Conservation (phyloP, 2,797 vertebrate species). For the Tachyglossus aculeatus region DNA sequence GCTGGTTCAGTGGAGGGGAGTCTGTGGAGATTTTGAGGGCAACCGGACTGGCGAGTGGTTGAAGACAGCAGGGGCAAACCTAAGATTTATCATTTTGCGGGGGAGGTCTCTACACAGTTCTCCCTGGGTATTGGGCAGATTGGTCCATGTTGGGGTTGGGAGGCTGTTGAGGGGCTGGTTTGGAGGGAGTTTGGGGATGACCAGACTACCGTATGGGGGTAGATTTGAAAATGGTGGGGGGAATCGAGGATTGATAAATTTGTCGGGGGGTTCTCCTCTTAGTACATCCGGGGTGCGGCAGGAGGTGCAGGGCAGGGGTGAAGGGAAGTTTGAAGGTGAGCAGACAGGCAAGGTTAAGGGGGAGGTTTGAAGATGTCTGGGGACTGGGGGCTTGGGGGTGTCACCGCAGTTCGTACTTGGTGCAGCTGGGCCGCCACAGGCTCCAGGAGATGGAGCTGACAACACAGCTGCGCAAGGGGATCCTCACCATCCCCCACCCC, state of each 20-base stretch:
- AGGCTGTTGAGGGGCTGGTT: too few relatives aligned
- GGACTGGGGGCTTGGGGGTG: too few relatives aligned
- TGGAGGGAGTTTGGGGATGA: too few relatives aligned
- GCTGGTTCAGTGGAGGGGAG: fast-evolving
- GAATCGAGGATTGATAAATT: background rate
- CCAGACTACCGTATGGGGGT: too few relatives aligned
- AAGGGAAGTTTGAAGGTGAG: background rate
- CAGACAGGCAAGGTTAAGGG: fast-evolving
- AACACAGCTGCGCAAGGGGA: slow-evolving; percentile 28
- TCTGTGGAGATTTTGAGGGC: background rate
- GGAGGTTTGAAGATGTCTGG: background rate
- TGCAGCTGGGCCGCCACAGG: slow-evolving; percentile 35
- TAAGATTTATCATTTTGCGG: too few relatives aligned
- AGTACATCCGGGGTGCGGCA: too few relatives aligned
- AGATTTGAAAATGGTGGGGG: background rate
- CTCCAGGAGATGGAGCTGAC: background rate
- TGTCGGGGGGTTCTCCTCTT: background rate
- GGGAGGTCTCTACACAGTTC: too few relatives aligned
- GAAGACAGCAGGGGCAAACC: too few relatives aligned
- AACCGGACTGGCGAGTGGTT: too few relatives aligned
- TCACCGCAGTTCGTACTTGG: slow-evolving; percentile 21
- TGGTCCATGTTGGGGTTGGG: too few relatives aligned
- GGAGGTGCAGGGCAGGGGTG: background rate
- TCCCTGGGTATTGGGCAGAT: too few relatives aligned
- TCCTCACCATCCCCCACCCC: slow-evolving; percentile 68